Percentiles rank a stretch among this genome's conserved stretches.
Evolutionary conservation across 37 sponge, comb jelly and placozoan genomes (phyloP).

Genomic region (Axinella damicornis): DNA sequence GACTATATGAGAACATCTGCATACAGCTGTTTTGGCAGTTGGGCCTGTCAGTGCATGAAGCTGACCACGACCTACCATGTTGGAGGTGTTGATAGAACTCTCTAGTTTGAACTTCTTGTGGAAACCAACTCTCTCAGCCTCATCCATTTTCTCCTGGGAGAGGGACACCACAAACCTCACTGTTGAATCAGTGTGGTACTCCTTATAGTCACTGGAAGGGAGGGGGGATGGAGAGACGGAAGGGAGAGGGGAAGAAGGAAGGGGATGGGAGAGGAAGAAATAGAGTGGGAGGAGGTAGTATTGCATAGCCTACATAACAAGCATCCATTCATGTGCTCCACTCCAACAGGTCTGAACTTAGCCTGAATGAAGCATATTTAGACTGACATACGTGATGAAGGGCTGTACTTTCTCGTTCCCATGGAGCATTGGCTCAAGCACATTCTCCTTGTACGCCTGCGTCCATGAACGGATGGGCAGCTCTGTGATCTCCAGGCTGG

Average conservation of each 20-base stretch:
- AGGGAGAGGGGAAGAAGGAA: not conserved
- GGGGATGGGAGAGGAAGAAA: not conserved
- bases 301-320: not conserved
- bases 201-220: conserved; percentile 89
- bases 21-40: too few relatives aligned
- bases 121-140: conserved; percentile 67
- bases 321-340: too few relatives aligned
- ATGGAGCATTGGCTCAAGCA: conserved; percentile 89
- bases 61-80: conserved; percentile 50
- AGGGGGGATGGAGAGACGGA: not conserved
- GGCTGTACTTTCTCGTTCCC: conserved; percentile 89
- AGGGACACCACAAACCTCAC: conserved; percentile 94
- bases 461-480: conserved; percentile 94
- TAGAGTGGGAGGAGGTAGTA: not conserved
- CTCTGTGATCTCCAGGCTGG: conserved; percentile 92
- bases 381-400: conserved; percentile 77
- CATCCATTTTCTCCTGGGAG: conserved; percentile 69
- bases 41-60: too few relatives aligned
- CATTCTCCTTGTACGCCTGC: conserved; percentile 94
- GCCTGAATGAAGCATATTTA: too few relatives aligned
- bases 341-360: too few relatives aligned
- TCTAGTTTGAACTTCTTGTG: conserved; percentile 98
- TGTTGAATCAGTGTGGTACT: conserved; percentile 97
- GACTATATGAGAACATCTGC: too few relatives aligned
- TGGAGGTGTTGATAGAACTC: conserved; percentile 60